Conservation (phyloP, 2,113 vertebrate genomes). For the Callorhinus ursinus region DNA sequence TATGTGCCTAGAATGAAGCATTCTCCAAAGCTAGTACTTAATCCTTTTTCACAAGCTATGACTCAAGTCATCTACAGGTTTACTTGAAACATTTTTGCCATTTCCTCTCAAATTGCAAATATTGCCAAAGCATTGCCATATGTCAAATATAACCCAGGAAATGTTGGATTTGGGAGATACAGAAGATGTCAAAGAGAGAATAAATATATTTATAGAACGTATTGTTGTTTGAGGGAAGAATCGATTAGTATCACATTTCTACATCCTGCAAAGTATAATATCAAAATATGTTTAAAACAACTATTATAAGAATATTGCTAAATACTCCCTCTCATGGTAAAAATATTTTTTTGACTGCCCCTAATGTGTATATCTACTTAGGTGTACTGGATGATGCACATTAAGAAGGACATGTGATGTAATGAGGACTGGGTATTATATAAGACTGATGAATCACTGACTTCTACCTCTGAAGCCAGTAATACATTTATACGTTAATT, state of each 20-base stretch:
- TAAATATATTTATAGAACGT: constrained; percentile 86
- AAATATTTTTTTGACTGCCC: constrained; percentile 55
- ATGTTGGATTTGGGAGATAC: constrained; percentile 66
- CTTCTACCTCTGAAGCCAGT: neutral
- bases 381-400: neutral
- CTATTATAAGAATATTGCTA: constrained; percentile 62
- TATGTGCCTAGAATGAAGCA: constrained; percentile 73
- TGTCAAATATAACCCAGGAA: constrained; percentile 58
- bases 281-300: constrained; percentile 75
- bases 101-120: constrained; percentile 68
- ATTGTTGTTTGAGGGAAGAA: constrained; percentile 82
- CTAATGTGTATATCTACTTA: neutral
- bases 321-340: neutral
- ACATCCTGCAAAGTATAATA: constrained; percentile 82
- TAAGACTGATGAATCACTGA: neutral
- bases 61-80: constrained; percentile 73
- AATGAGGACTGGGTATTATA: neutral
- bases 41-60: constrained; percentile 77
- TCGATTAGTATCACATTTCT: constrained; percentile 81
- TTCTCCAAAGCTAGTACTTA: constrained; percentile 74
- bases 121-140: constrained; percentile 51
- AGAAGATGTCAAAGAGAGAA: constrained; percentile 85
- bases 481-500: neutral
- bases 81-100: constrained; percentile 73
- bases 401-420: neutral